These are phyloP conservation scores for Xenus cinereus DNA, from an alignment of 2,113 vertebrate species.

Conservation along the genomic window DNA sequence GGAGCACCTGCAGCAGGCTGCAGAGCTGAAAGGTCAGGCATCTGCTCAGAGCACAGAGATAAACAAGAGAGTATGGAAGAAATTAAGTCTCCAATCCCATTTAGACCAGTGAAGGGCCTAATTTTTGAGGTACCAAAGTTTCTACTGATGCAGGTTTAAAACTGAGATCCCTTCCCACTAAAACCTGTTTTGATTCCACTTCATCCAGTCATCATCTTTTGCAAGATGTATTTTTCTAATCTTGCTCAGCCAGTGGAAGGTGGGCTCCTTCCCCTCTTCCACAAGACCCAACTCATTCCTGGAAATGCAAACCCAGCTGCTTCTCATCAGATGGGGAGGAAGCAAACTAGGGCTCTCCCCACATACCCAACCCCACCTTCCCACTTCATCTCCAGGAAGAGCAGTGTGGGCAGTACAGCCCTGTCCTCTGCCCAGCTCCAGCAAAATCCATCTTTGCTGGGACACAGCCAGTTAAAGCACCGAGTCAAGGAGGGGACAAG, in stretches of 20 bases:
- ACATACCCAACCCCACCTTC: neutral
- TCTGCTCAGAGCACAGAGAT: neutral
- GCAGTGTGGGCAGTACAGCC: neutral
- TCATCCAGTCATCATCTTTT: neutral
- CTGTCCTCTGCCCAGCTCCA: neutral
- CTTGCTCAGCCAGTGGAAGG: no score
- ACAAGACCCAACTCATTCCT: neutral
- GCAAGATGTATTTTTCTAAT: neutral
- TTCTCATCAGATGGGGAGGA: neutral
- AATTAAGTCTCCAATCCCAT: neutral
- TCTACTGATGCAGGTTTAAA: no score
- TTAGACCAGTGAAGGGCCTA: neutral
- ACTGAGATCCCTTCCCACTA: no score
- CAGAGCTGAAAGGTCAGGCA: neutral
- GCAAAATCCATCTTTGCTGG: neutral
- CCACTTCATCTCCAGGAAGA: neutral
- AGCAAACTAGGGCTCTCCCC: neutral
- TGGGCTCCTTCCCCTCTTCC: neutral
- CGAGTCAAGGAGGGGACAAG: neutral
- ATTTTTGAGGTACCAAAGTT: neutral
- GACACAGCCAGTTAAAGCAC: neutral
- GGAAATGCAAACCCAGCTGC: neutral
- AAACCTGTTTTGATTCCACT: neutral
- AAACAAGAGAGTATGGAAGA: neutral
- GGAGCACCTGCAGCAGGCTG: neutral